Evolutionary conservation across 2,888 invertebrate species (phyloP).

Genomic region (Cantharis flavilabris): DNA sequence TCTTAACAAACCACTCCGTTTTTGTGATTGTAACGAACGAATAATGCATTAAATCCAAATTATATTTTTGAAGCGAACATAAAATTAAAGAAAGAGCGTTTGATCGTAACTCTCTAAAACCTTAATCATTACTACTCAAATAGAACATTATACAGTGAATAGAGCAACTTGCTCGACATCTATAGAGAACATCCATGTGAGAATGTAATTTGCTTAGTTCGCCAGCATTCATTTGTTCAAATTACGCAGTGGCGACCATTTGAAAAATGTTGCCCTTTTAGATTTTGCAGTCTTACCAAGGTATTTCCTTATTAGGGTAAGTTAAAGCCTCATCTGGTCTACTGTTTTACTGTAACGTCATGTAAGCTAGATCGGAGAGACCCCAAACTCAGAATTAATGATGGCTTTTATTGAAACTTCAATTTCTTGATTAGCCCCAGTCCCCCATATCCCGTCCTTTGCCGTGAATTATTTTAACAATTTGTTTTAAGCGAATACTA

Average conservation of each 20-base stretch:
- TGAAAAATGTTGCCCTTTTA: constrained; percentile 28
- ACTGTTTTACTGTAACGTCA: constrained; percentile 44
- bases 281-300: constrained; percentile 2
- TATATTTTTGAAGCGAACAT: background rate
- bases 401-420: constrained; percentile 72
- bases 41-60: background rate
- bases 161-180: constrained; percentile 25
- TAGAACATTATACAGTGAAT: constrained; percentile 31
- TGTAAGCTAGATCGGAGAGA: constrained; percentile 44
- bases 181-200: constrained; percentile 49
- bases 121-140: constrained; percentile 35
- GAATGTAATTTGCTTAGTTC: constrained; percentile 70
- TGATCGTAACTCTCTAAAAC: constrained; percentile 34
- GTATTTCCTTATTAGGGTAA: background rate
- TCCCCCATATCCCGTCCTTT: constrained; percentile 40
- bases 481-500: constrained; percentile 43
- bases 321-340: constrained; percentile 30
- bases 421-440: constrained; percentile 67
- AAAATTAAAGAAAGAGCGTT: background rate
- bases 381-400: constrained; percentile 67
- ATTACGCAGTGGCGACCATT: constrained; percentile 57
- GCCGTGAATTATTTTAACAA: constrained; percentile 52
- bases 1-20: background rate
- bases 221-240: constrained; percentile 70
- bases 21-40: background rate